Conservation (phyloP, 2,888 invertebrate species). For the Cheilosia grossa region DNA sequence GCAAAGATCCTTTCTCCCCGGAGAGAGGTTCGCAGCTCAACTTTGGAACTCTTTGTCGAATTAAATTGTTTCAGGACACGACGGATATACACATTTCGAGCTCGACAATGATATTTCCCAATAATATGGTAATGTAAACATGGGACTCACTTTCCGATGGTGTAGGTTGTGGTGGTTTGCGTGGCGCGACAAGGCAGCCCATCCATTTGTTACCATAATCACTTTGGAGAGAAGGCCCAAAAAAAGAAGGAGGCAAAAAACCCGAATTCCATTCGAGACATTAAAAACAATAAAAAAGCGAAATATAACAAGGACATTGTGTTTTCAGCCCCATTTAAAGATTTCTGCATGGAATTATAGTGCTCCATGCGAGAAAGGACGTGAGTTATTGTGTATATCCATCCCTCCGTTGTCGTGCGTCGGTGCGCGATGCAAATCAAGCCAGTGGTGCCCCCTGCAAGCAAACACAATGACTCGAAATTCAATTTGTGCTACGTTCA, state of each 20-base stretch:
- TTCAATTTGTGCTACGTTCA: slow-evolving; percentile 68
- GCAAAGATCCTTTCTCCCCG: slow-evolving; percentile 39
- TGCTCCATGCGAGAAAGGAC: slow-evolving; percentile 37
- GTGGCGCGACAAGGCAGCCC: slow-evolving; percentile 49
- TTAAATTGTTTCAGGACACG: slow-evolving; percentile 68
- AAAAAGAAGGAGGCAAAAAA: background rate
- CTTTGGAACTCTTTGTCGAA: slow-evolving; percentile 15
- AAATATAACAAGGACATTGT: slow-evolving; percentile 61
- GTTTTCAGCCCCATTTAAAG: slow-evolving; percentile 72
- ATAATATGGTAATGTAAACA: slow-evolving; percentile 73
- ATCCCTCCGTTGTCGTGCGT: background rate
- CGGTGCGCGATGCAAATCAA: slow-evolving; percentile 37
- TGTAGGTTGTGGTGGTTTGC: slow-evolving; percentile 50
- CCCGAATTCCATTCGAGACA: slow-evolving; percentile 51
- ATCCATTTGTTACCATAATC: slow-evolving; percentile 73
- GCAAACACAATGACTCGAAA: slow-evolving; percentile 67
- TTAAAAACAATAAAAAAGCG: slow-evolving; percentile 27
- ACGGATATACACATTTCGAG: slow-evolving; percentile 54
- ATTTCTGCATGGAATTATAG: slow-evolving; percentile 71
- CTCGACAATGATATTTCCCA: slow-evolving; percentile 60
- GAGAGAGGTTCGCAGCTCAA: background rate
- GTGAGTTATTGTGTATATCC: slow-evolving; percentile 52
- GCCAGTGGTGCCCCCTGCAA: slow-evolving; percentile 20
- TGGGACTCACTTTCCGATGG: slow-evolving; percentile 41
- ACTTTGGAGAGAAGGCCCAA: slow-evolving; percentile 48